These are phyloP conservation scores for Holacanthella duospinosa DNA, from an alignment of 2,888 invertebrate species.

Conservation along the genomic window DNA sequence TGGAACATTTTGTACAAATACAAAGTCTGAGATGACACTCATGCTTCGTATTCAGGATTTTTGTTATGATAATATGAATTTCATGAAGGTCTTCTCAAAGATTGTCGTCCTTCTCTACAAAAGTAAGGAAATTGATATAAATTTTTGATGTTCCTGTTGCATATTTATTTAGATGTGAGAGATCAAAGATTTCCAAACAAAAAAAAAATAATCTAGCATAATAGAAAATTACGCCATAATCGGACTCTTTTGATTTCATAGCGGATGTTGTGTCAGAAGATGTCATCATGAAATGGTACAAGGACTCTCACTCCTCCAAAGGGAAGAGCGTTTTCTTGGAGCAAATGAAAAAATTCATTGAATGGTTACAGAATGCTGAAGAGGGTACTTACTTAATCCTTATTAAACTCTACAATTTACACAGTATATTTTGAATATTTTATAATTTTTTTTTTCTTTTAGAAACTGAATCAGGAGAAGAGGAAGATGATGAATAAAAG, in stretches of 20 bases:
- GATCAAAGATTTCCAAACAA: too few relatives aligned
- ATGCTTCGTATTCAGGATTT: conserved; percentile 91
- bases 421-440: background rate
- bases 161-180: too few relatives aligned
- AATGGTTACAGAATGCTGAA: conserved; percentile 95
- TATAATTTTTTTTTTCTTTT: conserved; percentile 18
- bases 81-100: conserved; percentile 97
- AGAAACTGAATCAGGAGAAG: conserved; percentile 52
- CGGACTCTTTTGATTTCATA: too few relatives aligned
- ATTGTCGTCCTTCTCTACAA: conserved; percentile 93
- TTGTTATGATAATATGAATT: conserved; percentile 98
- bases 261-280: conserved; percentile 90
- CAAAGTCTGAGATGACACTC: conserved; percentile 76
- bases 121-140: conserved; percentile 56
- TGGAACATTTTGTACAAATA: conserved; percentile 73
- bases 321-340: conserved; percentile 96
- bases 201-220: too few relatives aligned
- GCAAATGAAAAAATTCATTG: conserved; percentile 94
- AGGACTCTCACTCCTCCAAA: conserved; percentile 81
- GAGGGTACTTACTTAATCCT: conserved; percentile 50
- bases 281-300: conserved; percentile 91
- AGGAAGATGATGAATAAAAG: conserved; percentile 42
- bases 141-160: too few relatives aligned
- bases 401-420: background rate
- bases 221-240: too few relatives aligned